Percentiles rank a stretch among this genome's conserved stretches.
Evolutionary conservation across 2,797 vertebrate genomes (phyloP).

Genomic region (Semotilus atromaculatus): DNA sequence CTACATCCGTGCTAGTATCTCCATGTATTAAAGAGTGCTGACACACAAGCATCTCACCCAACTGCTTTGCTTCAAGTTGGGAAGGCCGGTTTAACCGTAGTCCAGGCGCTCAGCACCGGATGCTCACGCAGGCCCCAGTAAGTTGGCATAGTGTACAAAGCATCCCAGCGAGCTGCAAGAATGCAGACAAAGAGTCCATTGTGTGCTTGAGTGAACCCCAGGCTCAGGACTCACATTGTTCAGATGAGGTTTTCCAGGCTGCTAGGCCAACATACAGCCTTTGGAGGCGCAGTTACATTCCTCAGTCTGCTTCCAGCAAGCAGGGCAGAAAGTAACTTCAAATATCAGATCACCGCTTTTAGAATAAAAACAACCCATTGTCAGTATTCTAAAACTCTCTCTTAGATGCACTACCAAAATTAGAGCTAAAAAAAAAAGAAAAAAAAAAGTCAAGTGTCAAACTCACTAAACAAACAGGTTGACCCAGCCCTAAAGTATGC

Average conservation of each 20-base stretch:
- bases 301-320: constrained; percentile 48
- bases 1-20: background rate
- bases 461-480: background rate
- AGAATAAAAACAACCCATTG: background rate
- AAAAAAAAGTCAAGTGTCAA: no score
- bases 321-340: constrained; percentile 19
- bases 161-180: constrained; percentile 70
- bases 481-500: background rate
- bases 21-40: background rate
- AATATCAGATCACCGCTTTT: background rate
- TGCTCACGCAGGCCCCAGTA: constrained; percentile 70
- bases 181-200: constrained; percentile 77
- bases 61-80: constrained; percentile 4
- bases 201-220: constrained; percentile 65
- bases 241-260: constrained; percentile 62
- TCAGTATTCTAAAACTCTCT: background rate
- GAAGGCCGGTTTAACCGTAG: constrained; percentile 6
- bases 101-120: constrained; percentile 29
- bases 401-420: background rate
- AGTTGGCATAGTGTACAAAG: constrained; percentile 74
- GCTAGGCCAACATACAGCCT: constrained; percentile 55
- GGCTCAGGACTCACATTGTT: constrained; percentile 69
- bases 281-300: constrained; percentile 59
- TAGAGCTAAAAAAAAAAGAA: background rate
- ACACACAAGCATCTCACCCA: constrained; percentile 26